Conservation (phyloP, 2,888 invertebrate species). For the Ectropis crepuscularia region DNA sequence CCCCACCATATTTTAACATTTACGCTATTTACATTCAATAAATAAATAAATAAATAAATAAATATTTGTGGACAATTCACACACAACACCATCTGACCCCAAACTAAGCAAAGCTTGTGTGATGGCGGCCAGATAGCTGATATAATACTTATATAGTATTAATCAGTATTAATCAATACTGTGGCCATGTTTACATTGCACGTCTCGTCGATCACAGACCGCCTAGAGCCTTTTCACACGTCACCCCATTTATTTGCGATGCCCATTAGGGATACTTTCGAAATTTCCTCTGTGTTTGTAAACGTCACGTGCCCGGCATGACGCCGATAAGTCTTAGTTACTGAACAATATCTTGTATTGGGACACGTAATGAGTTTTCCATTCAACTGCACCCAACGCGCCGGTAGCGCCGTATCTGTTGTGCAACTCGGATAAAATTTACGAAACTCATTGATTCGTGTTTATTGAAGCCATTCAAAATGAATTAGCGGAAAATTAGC, state of each 20-base stretch:
- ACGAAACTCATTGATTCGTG: constrained; percentile 21
- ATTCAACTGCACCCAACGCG: constrained; percentile 17
- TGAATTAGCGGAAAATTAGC: constrained; percentile 31
- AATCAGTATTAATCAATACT: too few relatives aligned
- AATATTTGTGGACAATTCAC: too few relatives aligned
- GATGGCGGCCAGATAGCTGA: too few relatives aligned
- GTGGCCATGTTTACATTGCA: constrained; percentile 64
- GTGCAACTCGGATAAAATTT: constrained; percentile 19
- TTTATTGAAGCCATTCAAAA: constrained; percentile 20
- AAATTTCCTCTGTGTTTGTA: constrained; percentile 16
- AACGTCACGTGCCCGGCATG: constrained; percentile 33
- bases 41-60: too few relatives aligned
- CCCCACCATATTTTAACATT: constrained; percentile 38
- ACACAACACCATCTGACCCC: too few relatives aligned
- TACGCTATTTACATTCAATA: constrained; percentile 49
- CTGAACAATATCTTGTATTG: constrained; percentile 16
- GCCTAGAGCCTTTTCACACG: constrained; percentile 30
- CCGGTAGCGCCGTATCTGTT: constrained; percentile 18
- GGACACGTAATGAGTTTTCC: constrained; percentile 23
- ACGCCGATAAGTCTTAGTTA: constrained; percentile 34
- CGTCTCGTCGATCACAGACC: constrained; percentile 54
- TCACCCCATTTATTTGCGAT: constrained; percentile 39
- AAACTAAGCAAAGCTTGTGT: too few relatives aligned
- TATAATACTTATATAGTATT: too few relatives aligned
- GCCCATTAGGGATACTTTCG: constrained; percentile 34